Evolutionary conservation across 2,113 vertebrate species (phyloP).

Genomic region (Amia ocellicauda): DNA sequence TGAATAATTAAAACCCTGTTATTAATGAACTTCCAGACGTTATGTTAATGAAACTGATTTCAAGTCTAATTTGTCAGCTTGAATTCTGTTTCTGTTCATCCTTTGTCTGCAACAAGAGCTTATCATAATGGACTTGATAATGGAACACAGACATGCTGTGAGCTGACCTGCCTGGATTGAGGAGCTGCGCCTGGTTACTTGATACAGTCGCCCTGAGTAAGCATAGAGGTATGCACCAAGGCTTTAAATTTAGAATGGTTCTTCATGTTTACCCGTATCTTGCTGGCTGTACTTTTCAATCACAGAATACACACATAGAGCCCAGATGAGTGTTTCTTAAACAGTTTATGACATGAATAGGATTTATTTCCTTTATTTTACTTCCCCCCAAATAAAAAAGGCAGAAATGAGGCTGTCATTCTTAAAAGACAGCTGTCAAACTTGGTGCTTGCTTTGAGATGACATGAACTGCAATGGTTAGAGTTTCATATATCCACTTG

Average conservation of each 20-base stretch:
- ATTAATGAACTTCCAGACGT: slow-evolving; percentile 86
- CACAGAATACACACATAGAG: slow-evolving; percentile 28
- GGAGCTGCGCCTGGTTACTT: slow-evolving; percentile 72
- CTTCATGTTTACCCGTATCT: not conserved
- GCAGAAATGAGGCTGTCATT: too few relatives aligned
- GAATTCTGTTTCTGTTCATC: slow-evolving; percentile 77
- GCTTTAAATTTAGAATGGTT: slow-evolving; percentile 54
- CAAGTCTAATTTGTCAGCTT: slow-evolving; percentile 83
- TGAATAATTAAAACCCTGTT: slow-evolving; percentile 86
- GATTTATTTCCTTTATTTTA: too few relatives aligned
- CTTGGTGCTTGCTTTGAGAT: too few relatives aligned
- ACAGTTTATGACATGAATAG: too few relatives aligned
- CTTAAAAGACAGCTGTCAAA: too few relatives aligned
- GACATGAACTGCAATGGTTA: too few relatives aligned
- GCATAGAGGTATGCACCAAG: slow-evolving; percentile 61
- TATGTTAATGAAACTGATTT: slow-evolving; percentile 86
- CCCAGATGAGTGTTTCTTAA: not conserved
- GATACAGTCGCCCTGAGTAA: slow-evolving; percentile 71
- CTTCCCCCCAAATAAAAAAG: too few relatives aligned
- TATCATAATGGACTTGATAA: slow-evolving; percentile 73
- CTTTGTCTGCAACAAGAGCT: slow-evolving; percentile 71
- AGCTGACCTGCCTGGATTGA: slow-evolving; percentile 58
- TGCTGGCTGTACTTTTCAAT: slow-evolving; percentile 24
- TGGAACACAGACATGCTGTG: slow-evolving; percentile 67
- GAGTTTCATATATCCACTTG: too few relatives aligned